Base-by-base conservation (phyloP, 1,140 invertebrate genomes). In the Leguminivora glycinivorella region DNA sequence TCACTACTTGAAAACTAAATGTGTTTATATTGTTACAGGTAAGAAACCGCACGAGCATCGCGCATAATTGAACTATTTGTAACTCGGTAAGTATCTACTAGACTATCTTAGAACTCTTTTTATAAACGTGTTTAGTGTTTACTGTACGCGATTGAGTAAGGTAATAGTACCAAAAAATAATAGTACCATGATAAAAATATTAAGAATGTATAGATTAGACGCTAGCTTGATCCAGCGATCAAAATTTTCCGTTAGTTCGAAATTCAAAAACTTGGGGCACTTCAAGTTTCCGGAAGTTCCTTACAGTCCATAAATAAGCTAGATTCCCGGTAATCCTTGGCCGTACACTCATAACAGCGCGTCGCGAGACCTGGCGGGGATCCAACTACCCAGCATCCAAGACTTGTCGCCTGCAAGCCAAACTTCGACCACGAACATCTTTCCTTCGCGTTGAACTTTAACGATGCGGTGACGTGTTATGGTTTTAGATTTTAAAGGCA, bases 231-330 rank as follows among this genome's bases (percentile, higher is more conserved):
- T n/a, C 43, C n/a, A 47, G 43, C 12, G 34, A 47, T 52, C 17
- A 22, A 22, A 52, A 52, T 52, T 52, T 52, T 52, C 17, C 47
- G n/a, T 52, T n/a, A 52, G 19, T 52, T 22, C 19, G 17, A 52
- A 22, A 52, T 52, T n/a, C 17, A 52, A 22, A 52, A 52, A 19
- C 19, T 52, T 52, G 7, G 5, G 19, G 47, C 47, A 52, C 25
- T 63, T 63, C n/a, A 29, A 63, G 58, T 63, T 63, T 63, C 25
- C 24, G 26, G 26, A 63, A 63, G 14, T 63, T 29, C 12, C 5
- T 63, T 22, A 63, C 31, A 63, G 58, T 63, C 58, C 26, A 63
- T 63, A 63, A 63, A 63, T 63, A 63, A 63, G 26, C 58, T 31
- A 9, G 58, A 26, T 31, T 31, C 58, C 58, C 26, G 26, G 58